These are phyloP conservation scores for Nicator chloris DNA, from an alignment of 2,113 vertebrate species.

Conservation along the genomic window DNA sequence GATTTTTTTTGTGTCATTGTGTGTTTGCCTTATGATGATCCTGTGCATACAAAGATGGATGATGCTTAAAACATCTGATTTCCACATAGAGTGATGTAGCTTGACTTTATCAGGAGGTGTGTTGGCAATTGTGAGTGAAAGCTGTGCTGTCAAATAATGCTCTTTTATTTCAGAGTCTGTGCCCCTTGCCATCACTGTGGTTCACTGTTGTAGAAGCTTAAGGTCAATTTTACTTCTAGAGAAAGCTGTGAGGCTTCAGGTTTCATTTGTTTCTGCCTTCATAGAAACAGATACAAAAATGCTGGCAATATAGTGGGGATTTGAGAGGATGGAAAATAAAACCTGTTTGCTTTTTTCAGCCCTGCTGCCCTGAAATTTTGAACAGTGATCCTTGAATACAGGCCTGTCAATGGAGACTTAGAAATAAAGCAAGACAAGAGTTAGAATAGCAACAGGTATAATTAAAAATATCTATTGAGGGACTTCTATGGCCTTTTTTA, in stretches of 20 bases:
- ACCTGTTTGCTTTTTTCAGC: not conserved
- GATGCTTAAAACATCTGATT: not conserved
- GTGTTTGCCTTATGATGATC: not conserved
- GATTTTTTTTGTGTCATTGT: fast-evolving
- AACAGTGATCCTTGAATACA: not conserved
- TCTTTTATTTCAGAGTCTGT: not conserved
- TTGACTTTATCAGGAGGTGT: not conserved
- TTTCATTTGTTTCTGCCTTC: not conserved
- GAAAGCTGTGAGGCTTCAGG: not conserved
- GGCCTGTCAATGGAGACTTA: not conserved
- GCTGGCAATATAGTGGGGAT: not conserved
- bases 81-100: fast-evolving
- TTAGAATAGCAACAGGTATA: not conserved
- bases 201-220: not conserved
- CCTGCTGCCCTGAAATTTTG: not conserved
- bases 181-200: not conserved
- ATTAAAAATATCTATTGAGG: fast-evolving
- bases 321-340: not conserved
- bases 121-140: not conserved
- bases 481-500: not conserved
- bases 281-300: fast-evolving
- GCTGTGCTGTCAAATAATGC: not conserved
- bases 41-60: fast-evolving
- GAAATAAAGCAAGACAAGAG: not conserved
- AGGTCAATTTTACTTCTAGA: not conserved